A percentile compares a stretch with the other conserved stretches of the same genome.
These are phyloP conservation scores for Oreortyx pictus DNA, from an alignment of 2,797 vertebrate species.

Conservation along the genomic window DNA sequence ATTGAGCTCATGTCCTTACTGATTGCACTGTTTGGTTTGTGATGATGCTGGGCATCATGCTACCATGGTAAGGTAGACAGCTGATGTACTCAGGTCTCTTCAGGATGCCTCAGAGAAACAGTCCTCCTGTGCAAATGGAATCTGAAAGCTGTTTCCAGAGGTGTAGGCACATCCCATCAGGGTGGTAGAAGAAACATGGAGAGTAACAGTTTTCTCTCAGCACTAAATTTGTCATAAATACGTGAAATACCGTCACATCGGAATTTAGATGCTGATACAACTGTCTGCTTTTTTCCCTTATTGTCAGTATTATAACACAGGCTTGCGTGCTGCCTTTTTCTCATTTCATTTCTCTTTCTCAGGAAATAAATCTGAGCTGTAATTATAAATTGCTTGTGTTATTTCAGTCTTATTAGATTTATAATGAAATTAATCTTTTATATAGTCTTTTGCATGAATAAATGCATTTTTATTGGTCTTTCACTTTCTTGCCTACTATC, in stretches of 20 bases:
- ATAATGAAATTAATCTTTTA: not conserved
- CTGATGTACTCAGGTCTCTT: not conserved
- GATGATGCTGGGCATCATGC: fast-evolving
- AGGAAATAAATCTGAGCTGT: not conserved
- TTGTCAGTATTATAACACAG: not conserved
- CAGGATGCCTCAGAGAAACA: not conserved
- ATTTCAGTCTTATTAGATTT: not conserved
- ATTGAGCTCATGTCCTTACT: not conserved
- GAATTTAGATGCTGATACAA: not conserved
- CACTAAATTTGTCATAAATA: not conserved
- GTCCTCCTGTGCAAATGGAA: not conserved
- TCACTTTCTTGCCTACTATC: not conserved
- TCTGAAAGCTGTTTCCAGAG: not conserved
- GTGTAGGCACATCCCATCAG: not conserved
- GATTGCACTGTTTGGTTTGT: not conserved
- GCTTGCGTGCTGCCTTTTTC: not conserved
- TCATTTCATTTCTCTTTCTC: not conserved
- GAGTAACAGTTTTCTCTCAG: not conserved
- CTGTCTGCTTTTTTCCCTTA: not conserved
- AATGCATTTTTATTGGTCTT: not conserved
- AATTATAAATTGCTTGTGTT: not conserved
- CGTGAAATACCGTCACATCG: not conserved
- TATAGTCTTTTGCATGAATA: not conserved
- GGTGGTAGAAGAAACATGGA: not conserved
- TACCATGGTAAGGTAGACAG: not conserved